Conservation (phyloP, 2,888 invertebrate genomes). For the Electrophaes corylata region DNA sequence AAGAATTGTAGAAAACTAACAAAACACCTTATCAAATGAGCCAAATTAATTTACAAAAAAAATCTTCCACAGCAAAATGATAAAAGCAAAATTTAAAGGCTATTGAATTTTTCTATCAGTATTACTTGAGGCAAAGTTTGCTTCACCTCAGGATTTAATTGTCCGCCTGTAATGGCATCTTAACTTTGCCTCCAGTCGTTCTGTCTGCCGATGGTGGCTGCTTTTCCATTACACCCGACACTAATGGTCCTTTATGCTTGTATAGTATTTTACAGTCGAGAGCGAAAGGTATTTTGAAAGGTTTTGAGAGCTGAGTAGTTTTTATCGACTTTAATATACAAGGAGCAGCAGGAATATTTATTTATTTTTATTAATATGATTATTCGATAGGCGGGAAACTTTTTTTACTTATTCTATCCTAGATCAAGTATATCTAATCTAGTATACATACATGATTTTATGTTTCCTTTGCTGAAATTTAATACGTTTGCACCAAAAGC, state of each 20-base stretch:
- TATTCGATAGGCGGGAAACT: too few relatives aligned
- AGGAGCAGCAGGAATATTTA: too few relatives aligned
- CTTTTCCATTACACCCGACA: constrained; percentile 47
- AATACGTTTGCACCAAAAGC: too few relatives aligned
- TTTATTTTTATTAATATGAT: too few relatives aligned
- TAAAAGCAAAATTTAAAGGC: constrained; percentile 9
- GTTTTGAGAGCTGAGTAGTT: background rate
- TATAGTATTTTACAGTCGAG: background rate
- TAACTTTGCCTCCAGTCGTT: constrained; percentile 48
- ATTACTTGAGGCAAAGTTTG: constrained; percentile 28
- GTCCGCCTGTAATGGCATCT: constrained; percentile 61
- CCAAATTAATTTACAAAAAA: background rate
- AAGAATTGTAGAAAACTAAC: too few relatives aligned
- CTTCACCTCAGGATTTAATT: constrained; percentile 62
- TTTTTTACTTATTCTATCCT: too few relatives aligned
- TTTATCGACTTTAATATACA: too few relatives aligned
- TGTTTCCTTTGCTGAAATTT: too few relatives aligned
- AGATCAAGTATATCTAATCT: too few relatives aligned
- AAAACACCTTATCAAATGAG: too few relatives aligned
- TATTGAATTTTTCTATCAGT: constrained; percentile 30
- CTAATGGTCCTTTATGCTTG: background rate
- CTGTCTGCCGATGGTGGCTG: constrained; percentile 39
- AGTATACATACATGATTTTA: too few relatives aligned
- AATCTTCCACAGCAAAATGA: constrained; percentile 1
- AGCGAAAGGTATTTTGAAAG: background rate